phyloP scores from a whole-genome alignment of 1,140 invertebrate species.

The Temnothorax curvispinosus region DNA sequence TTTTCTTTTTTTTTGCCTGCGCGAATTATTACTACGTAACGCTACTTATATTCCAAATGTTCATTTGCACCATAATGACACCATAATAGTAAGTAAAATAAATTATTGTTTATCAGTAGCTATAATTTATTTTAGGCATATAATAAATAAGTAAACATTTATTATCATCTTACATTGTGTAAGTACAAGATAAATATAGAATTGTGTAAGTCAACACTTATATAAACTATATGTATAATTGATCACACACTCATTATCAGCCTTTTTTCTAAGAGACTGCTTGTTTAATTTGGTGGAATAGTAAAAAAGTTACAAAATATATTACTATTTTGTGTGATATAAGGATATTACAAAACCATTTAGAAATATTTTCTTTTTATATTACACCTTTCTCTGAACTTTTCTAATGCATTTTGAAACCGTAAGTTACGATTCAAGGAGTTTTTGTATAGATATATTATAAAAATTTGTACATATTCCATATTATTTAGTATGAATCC shows the following conservation, averaged over 20 bases:
- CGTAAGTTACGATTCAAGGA: background rate
- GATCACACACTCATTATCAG: background rate
- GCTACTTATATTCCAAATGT: background rate
- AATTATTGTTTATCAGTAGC: background rate
- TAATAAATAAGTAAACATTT: slow-evolving; percentile 74
- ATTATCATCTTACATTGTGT: slow-evolving; percentile 71
- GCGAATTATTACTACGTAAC: background rate
- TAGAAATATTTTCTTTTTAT: background rate
- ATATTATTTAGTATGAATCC: background rate
- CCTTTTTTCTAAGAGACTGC: slow-evolving; percentile 1
- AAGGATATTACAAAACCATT: slow-evolving; percentile 23
- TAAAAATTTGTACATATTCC: slow-evolving; percentile 19
- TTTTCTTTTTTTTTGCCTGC: background rate
- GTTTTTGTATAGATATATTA: background rate
- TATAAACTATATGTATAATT: slow-evolving; percentile 38
- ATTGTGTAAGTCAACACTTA: slow-evolving; percentile 63
- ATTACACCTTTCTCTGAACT: background rate
- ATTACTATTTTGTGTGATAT: slow-evolving; percentile 7
- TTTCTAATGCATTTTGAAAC: background rate
- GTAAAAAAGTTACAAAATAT: slow-evolving; percentile 46
- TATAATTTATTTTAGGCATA: slow-evolving; percentile 32
- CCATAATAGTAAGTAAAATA: background rate
- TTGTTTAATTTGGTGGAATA: background rate
- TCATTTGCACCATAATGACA: background rate
- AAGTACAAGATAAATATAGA: slow-evolving; percentile 81